These are phyloP conservation scores for Baronia brevicornis DNA, from an alignment of 2,888 invertebrate species.

Conservation along the genomic window DNA sequence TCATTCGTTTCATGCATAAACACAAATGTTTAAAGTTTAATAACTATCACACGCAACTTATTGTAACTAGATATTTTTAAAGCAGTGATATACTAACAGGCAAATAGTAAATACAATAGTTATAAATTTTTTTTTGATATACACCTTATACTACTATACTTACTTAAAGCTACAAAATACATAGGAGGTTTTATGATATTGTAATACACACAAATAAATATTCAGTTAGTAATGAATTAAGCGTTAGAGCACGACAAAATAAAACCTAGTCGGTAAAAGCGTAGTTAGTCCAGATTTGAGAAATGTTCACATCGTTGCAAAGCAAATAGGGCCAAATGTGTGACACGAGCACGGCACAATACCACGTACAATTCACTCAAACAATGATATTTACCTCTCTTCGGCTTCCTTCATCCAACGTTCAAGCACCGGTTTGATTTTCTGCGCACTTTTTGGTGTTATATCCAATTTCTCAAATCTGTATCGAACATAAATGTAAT, in stretches of 20 bases:
- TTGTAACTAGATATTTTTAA: too few relatives aligned
- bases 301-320: constrained; percentile 67
- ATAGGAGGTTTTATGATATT: constrained; percentile 19
- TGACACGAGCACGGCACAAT: constrained; percentile 62
- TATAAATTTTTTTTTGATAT: too few relatives aligned
- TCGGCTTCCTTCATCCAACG: constrained; percentile 99
- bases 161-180: constrained; percentile 16
- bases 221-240: constrained; percentile 9
- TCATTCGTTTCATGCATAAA: too few relatives aligned
- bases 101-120: too few relatives aligned
- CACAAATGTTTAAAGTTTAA: too few relatives aligned
- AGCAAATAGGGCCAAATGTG: constrained; percentile 71
- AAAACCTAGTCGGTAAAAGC: constrained; percentile 59
- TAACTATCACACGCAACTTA: too few relatives aligned
- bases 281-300: constrained; percentile 75
- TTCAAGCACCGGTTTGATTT: constrained; percentile 98
- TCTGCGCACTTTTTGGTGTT: constrained; percentile 99
- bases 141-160: too few relatives aligned
- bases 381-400: constrained; percentile 85
- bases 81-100: too few relatives aligned
- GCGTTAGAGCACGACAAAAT: constrained; percentile 25
- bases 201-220: neutral
- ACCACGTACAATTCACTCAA: constrained; percentile 67
- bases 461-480: constrained; percentile 99
- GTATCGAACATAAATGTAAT: constrained; percentile 74